phyloP scores from a whole-genome alignment of 2,797 vertebrate genomes.

The Falco novaeseelandiae region DNA sequence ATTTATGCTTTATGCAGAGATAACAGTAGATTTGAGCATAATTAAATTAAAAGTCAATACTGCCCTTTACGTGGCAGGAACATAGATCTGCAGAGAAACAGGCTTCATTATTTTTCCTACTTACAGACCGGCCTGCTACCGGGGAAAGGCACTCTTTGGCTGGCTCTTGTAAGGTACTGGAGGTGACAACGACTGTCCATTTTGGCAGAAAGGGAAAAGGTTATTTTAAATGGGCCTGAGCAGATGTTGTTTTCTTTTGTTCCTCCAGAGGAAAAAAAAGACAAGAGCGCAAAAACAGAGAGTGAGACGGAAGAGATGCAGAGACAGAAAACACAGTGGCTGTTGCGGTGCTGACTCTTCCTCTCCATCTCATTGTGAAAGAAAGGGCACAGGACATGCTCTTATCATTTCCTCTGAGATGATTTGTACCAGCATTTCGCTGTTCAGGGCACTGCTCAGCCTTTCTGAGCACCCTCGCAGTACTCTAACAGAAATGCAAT shows the following conservation, averaged over 20 bases:
- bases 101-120: conserved; percentile 45
- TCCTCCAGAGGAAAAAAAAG: not conserved
- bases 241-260: conserved; percentile 37
- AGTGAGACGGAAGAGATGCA: not conserved
- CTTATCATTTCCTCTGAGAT: conserved; percentile 27
- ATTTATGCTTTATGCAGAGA: conserved; percentile 22
- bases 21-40: conserved; percentile 28
- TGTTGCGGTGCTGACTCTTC: conserved; percentile 35
- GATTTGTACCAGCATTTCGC: not conserved
- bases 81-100: conserved; percentile 41
- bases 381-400: not conserved
- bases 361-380: conserved; percentile 21
- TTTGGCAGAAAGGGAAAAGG: conserved; percentile 47
- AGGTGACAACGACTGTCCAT: conserved; percentile 39
- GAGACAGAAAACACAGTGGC: not conserved
- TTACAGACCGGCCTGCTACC: not conserved
- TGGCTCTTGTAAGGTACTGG: not conserved
- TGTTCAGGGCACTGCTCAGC: not conserved
- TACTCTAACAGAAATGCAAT: not conserved
- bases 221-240: conserved; percentile 25
- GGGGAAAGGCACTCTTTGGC: not conserved
- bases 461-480: not conserved
- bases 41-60: conserved; percentile 63
- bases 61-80: conserved; percentile 53
- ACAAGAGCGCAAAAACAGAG: not conserved